Conservation (phyloP, 2,113 vertebrate species). For the Apodemus speciosus region DNA sequence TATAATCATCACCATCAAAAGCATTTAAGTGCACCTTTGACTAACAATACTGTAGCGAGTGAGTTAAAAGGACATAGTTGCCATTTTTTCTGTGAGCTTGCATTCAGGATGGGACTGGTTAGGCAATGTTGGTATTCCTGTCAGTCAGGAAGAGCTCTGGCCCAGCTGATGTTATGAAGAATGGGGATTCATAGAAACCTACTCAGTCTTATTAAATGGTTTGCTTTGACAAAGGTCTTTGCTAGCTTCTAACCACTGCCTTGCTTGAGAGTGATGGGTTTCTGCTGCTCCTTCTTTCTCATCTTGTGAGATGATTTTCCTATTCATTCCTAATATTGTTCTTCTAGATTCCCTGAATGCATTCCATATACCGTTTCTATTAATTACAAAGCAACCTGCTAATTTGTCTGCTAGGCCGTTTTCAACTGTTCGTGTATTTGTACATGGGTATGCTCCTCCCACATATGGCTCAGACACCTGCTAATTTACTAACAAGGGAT, state of each 20-base stretch:
- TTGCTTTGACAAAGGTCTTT: conserved; percentile 45
- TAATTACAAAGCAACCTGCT: conserved; percentile 18
- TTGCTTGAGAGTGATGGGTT: neutral
- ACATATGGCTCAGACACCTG: neutral
- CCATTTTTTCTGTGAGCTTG: conserved; percentile 57
- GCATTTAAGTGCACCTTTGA: conserved; percentile 57
- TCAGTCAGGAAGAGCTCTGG: conserved; percentile 21
- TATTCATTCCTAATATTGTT: conserved; percentile 1
- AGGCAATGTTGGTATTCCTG: conserved; percentile 28
- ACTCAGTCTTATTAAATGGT: conserved; percentile 41
- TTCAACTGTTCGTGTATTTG: conserved; percentile 5
- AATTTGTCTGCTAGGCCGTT: neutral
- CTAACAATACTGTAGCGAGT: conserved; percentile 22
- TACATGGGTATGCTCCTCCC: neutral
- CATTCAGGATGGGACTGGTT: conserved; percentile 52
- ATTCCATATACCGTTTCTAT: neutral
- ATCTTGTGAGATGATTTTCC: neutral
- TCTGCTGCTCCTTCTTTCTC: conserved; percentile 16
- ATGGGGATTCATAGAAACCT: conserved; percentile 22
- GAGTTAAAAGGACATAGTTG: conserved; percentile 59
- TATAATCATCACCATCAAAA: conserved; percentile 67
- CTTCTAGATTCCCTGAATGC: neutral
- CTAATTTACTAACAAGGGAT: conserved; percentile 55
- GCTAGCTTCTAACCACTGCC: neutral
- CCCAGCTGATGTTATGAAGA: conserved; percentile 7